Conservation (phyloP, 2,888 invertebrate species). For the Drosophila quinaria region DNA sequence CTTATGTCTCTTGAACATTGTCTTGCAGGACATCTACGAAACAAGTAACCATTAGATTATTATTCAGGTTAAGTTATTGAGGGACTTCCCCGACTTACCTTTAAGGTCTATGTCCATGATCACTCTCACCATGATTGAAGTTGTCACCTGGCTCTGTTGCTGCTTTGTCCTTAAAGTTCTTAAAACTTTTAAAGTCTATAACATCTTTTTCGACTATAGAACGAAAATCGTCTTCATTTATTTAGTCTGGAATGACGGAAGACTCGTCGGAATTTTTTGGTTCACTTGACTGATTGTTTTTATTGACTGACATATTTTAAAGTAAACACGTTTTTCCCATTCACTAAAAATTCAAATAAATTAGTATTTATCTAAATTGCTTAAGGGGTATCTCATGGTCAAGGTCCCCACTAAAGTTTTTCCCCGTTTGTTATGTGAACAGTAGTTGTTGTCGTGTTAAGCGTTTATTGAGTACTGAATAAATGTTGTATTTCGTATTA, state of each 20-base stretch:
- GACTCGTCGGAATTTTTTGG: slow-evolving; percentile 68
- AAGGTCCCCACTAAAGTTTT: too few species aligned
- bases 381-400: too few species aligned
- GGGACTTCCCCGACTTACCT: slow-evolving; percentile 48
- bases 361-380: too few species aligned
- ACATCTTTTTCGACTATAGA: slow-evolving; percentile 70
- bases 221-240: slow-evolving; percentile 72
- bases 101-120: slow-evolving; percentile 69
- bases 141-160: slow-evolving; percentile 83
- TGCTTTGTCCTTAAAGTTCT: slow-evolving; percentile 64
- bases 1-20: slow-evolving; percentile 57
- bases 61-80: not conserved
- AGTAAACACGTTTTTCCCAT: not conserved
- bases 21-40: slow-evolving; percentile 77
- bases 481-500: not conserved
- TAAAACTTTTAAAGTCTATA: slow-evolving; percentile 51
- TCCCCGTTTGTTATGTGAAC: too few species aligned
- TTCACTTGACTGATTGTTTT: not conserved
- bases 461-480: not conserved
- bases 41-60: not conserved
- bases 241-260: slow-evolving; percentile 70
- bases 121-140: slow-evolving; percentile 80
- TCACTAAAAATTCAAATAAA: too few species aligned
- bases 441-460: not conserved
- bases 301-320: slow-evolving; percentile 41